Evolutionary conservation across 2,113 vertebrate genomes (phyloP).

Genomic region (Enhydra lutris): DNA sequence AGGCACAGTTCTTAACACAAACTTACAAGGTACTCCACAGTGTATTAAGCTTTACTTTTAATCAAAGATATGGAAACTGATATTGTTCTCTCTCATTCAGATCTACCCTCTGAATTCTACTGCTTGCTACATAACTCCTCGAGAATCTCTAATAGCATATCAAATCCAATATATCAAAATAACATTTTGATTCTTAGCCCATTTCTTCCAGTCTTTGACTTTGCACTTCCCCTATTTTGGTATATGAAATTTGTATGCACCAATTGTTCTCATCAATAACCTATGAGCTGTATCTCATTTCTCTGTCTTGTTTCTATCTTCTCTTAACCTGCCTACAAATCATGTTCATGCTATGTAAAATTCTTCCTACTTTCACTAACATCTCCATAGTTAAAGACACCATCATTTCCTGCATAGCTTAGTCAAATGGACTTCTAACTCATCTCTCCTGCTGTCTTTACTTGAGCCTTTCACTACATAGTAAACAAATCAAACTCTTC

Average conservation of each 20-base stretch:
- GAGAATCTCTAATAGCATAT: neutral
- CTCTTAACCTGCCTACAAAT: neutral
- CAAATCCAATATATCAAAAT: neutral
- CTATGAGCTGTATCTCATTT: neutral
- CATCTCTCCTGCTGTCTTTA: neutral
- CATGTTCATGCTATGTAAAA: neutral
- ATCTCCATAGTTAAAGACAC: neutral
- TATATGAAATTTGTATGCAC: neutral
- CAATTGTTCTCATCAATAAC: neutral
- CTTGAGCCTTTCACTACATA: neutral
- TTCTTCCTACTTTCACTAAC: neutral
- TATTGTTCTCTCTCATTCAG: neutral
- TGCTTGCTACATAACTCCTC: neutral
- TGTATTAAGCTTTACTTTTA: neutral
- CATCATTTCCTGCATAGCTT: neutral
- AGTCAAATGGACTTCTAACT: neutral
- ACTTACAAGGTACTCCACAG: neutral
- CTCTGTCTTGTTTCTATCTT: neutral
- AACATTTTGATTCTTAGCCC: neutral
- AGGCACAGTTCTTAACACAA: neutral
- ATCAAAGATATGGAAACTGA: neutral
- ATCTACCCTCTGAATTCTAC: neutral
- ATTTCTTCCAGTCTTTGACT: neutral
- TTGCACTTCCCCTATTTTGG: neutral
- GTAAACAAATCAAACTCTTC: neutral